phyloP scores from a whole-genome alignment of 2,888 invertebrate genomes.

The Hypercompe scribonia region DNA sequence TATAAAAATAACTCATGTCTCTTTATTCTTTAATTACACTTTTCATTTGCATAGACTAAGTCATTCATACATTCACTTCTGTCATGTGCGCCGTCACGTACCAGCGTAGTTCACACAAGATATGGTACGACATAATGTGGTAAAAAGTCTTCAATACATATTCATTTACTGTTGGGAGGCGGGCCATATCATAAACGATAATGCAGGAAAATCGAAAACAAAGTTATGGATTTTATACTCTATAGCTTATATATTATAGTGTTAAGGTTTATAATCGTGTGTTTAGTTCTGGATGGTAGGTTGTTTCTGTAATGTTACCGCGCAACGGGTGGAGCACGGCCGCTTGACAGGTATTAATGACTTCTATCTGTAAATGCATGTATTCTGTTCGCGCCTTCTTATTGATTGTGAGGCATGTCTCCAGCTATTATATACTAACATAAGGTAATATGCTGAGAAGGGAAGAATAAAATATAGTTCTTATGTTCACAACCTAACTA shows the following conservation, averaged over 20 bases:
- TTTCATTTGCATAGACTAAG: background rate
- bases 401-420: conserved; percentile 10
- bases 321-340: conserved; percentile 76
- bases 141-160: conserved; percentile 29
- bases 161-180: conserved; percentile 42
- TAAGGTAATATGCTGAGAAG: background rate
- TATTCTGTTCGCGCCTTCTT: conserved; percentile 15
- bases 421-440: conserved; percentile 8
- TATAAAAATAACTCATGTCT: background rate
- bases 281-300: conserved; percentile 23
- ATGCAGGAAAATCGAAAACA: conserved; percentile 38
- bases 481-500: background rate
- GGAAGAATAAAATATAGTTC: background rate
- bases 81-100: background rate
- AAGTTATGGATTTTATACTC: conserved; percentile 16
- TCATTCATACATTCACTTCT: background rate
- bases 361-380: conserved; percentile 52
- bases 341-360: conserved; percentile 80
- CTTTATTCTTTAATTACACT: background rate
- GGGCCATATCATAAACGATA: conserved; percentile 41
- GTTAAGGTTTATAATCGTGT: conserved; percentile 52
- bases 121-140: conserved; percentile 2
- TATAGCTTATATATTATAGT: conserved; percentile 19
- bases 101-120: background rate
- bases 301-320: conserved; percentile 66